A percentile compares a stretch with the other conserved stretches of the same genome.
Evolutionary conservation across 2,113 vertebrate genomes (phyloP).

Genomic region (Hemicordylus capensis): DNA sequence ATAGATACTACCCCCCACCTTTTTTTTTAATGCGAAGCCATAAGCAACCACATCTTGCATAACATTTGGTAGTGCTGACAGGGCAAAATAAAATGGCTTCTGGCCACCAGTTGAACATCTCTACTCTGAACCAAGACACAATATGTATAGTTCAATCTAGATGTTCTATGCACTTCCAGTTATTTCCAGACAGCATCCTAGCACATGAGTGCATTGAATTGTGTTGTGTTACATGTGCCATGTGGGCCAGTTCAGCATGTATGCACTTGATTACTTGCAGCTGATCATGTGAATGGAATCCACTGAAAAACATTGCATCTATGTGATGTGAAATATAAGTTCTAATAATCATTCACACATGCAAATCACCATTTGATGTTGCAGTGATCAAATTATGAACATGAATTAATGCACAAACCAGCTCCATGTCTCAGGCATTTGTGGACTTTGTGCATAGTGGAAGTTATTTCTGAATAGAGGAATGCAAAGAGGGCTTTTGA

Average conservation of each 20-base stretch:
- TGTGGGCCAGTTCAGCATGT: background rate
- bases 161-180: no score
- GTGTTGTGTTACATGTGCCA: background rate
- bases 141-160: no score
- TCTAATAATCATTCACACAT: background rate
- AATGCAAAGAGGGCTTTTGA: background rate
- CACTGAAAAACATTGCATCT: background rate
- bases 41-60: background rate
- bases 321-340: background rate
- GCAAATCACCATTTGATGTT: background rate
- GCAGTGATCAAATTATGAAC: background rate
- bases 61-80: no score
- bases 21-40: no score
- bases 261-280: background rate
- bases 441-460: background rate
- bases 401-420: background rate
- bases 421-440: background rate
- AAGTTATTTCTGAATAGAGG: background rate
- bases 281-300: no score
- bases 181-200: no score
- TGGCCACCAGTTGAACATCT: background rate
- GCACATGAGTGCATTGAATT: no score
- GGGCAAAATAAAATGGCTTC: background rate
- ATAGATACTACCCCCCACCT: no score
- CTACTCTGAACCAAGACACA: background rate